Evolutionary conservation across 1,140 invertebrate genomes (phyloP).

Genomic region (Aleiodes sp.): DNA sequence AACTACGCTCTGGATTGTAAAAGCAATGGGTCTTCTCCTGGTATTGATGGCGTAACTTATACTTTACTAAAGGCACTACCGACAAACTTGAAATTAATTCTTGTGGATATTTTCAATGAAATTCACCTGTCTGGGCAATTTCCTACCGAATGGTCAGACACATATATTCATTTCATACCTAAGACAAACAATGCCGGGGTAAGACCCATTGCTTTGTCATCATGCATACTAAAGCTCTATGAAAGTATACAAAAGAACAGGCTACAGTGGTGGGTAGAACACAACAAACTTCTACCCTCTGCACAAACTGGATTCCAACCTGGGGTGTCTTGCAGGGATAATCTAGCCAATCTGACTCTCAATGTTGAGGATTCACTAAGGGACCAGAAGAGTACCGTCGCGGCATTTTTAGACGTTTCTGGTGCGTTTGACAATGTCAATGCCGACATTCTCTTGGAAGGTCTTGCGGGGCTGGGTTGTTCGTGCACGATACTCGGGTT

Average conservation of each 20-base stretch:
- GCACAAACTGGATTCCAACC: constrained; percentile 22
- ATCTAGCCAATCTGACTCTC: constrained; percentile 18
- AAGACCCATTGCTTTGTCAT: constrained; percentile 25
- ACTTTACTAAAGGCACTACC: constrained; percentile 22
- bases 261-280: constrained; percentile 29
- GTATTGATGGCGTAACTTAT: constrained; percentile 25
- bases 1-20: constrained; percentile 1
- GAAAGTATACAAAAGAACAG: constrained; percentile 28
- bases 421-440: constrained; percentile 33
- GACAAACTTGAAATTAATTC: constrained; percentile 17
- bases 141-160: constrained; percentile 2
- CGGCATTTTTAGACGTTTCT: constrained; percentile 29
- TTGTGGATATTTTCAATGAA: constrained; percentile 30
- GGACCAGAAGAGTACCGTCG: constrained; percentile 16
- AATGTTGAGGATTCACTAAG: constrained; percentile 23
- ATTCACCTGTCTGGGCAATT: not conserved
- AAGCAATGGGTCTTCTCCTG: not conserved
- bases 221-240: constrained; percentile 31
- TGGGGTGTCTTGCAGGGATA: constrained; percentile 23
- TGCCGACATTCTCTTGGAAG: constrained; percentile 13
- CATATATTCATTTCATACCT: constrained; percentile 19
- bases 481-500: constrained; percentile 7
- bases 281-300: not conserved
- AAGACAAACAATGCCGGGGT: not conserved
- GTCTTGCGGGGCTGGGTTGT: constrained; percentile 27